Percentiles rank a stretch among this genome's conserved stretches.
phyloP scores from a whole-genome alignment of 2,888 invertebrate species.

The Drosophila nr. fundita region DNA sequence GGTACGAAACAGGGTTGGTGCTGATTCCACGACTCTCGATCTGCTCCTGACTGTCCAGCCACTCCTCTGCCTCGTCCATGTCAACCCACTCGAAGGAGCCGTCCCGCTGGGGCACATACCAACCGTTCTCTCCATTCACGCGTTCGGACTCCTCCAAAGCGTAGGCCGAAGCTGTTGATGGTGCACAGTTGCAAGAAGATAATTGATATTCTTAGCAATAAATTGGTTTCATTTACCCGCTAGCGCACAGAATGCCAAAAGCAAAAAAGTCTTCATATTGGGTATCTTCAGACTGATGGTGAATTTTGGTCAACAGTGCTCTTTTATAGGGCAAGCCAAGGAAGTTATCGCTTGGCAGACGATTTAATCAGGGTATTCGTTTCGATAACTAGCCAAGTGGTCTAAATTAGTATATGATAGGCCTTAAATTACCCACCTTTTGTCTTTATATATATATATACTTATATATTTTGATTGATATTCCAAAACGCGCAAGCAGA shows the following conservation, averaged over 20 bases:
- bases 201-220: background rate
- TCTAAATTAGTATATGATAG: conserved; percentile 43
- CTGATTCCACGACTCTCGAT: conserved; percentile 42
- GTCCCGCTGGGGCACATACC: conserved; percentile 69
- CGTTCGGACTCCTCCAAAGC: conserved; percentile 62
- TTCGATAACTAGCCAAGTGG: conserved; percentile 11
- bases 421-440: conserved; percentile 7
- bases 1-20: conserved; percentile 61
- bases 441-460: too few species aligned
- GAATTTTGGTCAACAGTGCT: background rate
- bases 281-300: conserved; percentile 30
- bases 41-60: conserved; percentile 45
- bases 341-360: conserved; percentile 11
- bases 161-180: conserved; percentile 37
- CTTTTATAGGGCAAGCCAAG: conserved; percentile 49
- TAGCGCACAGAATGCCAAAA: conserved; percentile 52
- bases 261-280: conserved; percentile 53
- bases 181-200: background rate
- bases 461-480: conserved; percentile 10
- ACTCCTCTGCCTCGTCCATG: conserved; percentile 59
- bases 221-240: conserved; percentile 24
- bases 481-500: conserved; percentile 25
- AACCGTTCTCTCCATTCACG: conserved; percentile 73
- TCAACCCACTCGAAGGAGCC: conserved; percentile 67
- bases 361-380: conserved; percentile 26